phyloP scores from a whole-genome alignment of 2,113 vertebrate genomes.

The Rattus norvegicus region GRCr8 NC_086039.1:105871501-105872000 shows the following conservation, averaged over 20 bases:
- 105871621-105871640: background rate
- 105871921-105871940: slow-evolving; percentile 48
- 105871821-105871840: background rate
- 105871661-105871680: background rate
- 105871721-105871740: slow-evolving; percentile 25
- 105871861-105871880: background rate
- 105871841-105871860: background rate
- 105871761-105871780: background rate
- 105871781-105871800: background rate
- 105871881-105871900: background rate
- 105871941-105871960: background rate
- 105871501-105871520: background rate
- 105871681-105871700: background rate
- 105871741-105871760: background rate
- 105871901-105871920: background rate
- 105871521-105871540: background rate
- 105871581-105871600: background rate
- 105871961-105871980: background rate
- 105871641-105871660: background rate
- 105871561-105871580: background rate
- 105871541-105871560: background rate
- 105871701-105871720: background rate
- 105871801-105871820: background rate
- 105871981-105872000: background rate
- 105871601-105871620: background rate